Evolutionary conservation across 2,797 vertebrate species (phyloP).

Genomic region (Clarias fuscus): DNA sequence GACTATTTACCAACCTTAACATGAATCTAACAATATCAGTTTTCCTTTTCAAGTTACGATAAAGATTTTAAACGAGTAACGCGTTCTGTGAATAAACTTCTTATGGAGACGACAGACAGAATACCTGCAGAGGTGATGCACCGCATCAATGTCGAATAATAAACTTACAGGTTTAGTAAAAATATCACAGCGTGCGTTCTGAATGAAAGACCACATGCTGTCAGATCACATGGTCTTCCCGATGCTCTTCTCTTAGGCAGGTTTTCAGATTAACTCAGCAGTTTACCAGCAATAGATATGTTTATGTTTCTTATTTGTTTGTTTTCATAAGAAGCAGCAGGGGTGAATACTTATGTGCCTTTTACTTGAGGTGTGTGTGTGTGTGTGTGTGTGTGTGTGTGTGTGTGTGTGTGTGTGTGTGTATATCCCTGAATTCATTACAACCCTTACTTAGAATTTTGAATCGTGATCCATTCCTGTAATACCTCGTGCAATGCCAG

Average conservation of each 20-base stretch:
- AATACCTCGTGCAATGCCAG: too few relatives aligned
- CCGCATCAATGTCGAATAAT: too few relatives aligned
- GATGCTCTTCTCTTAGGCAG: neutral
- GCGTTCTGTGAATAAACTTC: neutral
- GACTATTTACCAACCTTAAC: neutral
- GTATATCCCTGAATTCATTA: too few relatives aligned
- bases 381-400: too few relatives aligned
- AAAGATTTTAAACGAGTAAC: neutral
- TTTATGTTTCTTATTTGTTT: neutral
- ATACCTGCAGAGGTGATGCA: too few relatives aligned
- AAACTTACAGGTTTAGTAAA: neutral
- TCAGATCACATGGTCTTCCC: neutral
- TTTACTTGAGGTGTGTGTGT: neutral
- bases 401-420: too few relatives aligned
- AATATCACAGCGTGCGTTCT: neutral
- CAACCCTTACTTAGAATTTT: too few relatives aligned
- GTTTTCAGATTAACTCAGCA: neutral
- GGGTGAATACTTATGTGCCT: neutral
- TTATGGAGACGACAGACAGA: neutral
- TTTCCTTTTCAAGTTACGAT: neutral
- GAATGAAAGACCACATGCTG: neutral
- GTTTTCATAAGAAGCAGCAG: neutral
- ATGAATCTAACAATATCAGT: neutral
- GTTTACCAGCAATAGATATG: neutral
- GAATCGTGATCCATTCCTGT: too few relatives aligned